Conservation (phyloP, 2,888 invertebrate genomes). For the Bhutanitis thaidina region DNA sequence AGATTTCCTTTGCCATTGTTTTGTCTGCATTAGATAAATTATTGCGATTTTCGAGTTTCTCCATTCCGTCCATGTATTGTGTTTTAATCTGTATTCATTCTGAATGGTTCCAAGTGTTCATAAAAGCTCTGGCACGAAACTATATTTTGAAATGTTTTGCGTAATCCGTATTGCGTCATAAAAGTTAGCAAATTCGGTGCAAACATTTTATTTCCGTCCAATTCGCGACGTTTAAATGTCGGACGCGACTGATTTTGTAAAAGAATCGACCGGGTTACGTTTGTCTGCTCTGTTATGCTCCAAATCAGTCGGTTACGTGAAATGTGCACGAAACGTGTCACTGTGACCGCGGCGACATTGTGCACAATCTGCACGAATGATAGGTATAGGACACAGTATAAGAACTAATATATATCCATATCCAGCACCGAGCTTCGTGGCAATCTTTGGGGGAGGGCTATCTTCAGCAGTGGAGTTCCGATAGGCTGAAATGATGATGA, state of each 20-base stretch:
- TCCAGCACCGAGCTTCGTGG: no score
- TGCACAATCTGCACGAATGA: slow-evolving; percentile 3
- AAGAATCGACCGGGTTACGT: slow-evolving; percentile 1
- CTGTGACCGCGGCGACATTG: slow-evolving; percentile 14
- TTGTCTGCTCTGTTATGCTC: slow-evolving; percentile 1
- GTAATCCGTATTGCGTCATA: not conserved
- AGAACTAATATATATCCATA: no score
- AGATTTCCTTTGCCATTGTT: slow-evolving; percentile 6
- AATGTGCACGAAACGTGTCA: slow-evolving; percentile 3
- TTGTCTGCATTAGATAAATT: slow-evolving; percentile 3
- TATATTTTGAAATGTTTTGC: not conserved
- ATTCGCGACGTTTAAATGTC: not conserved
- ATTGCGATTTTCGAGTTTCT: not conserved
- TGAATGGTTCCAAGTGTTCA: not conserved
- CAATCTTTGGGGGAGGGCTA: no score
- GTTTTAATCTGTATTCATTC: not conserved
- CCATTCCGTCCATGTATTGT: not conserved
- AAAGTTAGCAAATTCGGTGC: not conserved
- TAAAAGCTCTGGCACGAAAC: not conserved
- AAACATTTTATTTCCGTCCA: not conserved
- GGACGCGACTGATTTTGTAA: slow-evolving; percentile 10
- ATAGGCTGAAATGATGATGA: no score
- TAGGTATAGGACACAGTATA: no score
- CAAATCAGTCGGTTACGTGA: slow-evolving; percentile 16
- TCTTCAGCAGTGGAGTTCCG: no score